Evolutionary conservation across 2,888 invertebrate species (phyloP).

Genomic region (Xestia ashworthii): DNA sequence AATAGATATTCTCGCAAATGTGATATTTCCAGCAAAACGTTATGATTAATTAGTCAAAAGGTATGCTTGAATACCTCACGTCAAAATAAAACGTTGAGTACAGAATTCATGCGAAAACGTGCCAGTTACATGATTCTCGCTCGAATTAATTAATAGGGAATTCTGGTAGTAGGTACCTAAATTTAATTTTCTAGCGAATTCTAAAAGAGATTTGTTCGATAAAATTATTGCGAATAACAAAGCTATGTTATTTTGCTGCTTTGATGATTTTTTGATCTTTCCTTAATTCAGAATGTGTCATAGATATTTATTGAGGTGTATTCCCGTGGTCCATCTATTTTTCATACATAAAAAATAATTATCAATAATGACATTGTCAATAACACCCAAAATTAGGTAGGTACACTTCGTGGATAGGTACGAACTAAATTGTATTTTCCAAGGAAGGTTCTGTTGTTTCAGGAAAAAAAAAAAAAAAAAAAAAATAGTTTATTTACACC

Average conservation of each 20-base stretch:
- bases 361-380: neutral
- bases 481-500: too few species aligned
- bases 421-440: neutral
- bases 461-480: too few species aligned
- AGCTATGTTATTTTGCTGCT: conserved; percentile 17
- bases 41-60: conserved; percentile 53
- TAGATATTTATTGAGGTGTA: neutral
- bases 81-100: conserved; percentile 56
- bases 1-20: conserved; percentile 27
- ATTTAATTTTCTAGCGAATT: conserved; percentile 57
- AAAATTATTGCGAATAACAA: conserved; percentile 47
- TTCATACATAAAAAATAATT: neutral
- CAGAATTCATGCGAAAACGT: conserved; percentile 48
- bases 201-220: conserved; percentile 51
- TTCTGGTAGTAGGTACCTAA: conserved; percentile 26
- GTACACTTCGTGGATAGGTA: neutral
- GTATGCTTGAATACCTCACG: conserved; percentile 46
- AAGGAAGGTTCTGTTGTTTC: neutral
- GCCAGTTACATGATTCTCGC: conserved; percentile 38
- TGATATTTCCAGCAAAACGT: conserved; percentile 33
- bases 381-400: neutral
- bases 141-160: conserved; percentile 45
- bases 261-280: neutral
- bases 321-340: too few species aligned
- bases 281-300: neutral